Evolutionary conservation across 1,140 invertebrate genomes (phyloP), one percentile per base, ranked within the genome.

Genomic region (Procambarus clarkii): DNA sequence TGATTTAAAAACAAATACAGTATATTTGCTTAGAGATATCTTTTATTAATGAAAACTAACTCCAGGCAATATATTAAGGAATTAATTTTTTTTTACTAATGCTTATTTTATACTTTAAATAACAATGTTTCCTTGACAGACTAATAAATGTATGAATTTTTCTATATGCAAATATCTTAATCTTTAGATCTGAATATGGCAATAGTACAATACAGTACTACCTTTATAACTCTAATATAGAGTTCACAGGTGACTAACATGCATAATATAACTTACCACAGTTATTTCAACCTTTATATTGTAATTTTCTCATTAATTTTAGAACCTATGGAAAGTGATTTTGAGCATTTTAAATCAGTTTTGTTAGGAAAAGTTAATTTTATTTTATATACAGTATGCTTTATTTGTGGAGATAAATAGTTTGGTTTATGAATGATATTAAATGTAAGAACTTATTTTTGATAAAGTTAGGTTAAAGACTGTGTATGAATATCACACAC

Each of bases 11-110:
- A 80, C 87, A 88, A 88, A 88, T 88, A 88, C 79, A 88, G 87
- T 88, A 88, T 88, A 88, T 88, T 88, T 88, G 79, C 87, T 88
- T 88, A 88, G 60, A 88, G n/a, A 88, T 45, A 88, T 88, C 87
- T 88, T 88, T 88, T 82, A 88, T 88, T 88, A 81, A 80, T 81
- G 87, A 88, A 88, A 80, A 18, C 64, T 81, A 60, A 81, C 48
- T 74, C 64, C 44, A 24, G 69, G 21, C 24, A 86, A 11, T 76
- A 21, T 69, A 60, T 83, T 83, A 46, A 69, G 74, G 85, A 77
- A 58, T 86, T 86, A 54, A 77, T 86, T 86, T 78, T 77, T n/a
- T 86, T 86, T 54, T 86, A 86, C 48, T 86, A 78, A 76, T 86
- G 85, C 76, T 86, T 86, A 58, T 86, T 86, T 86, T 86, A 86